Base-by-base conservation (phyloP, 2,888 invertebrate genomes). In the Synanthedon formicaeformis region DNA sequence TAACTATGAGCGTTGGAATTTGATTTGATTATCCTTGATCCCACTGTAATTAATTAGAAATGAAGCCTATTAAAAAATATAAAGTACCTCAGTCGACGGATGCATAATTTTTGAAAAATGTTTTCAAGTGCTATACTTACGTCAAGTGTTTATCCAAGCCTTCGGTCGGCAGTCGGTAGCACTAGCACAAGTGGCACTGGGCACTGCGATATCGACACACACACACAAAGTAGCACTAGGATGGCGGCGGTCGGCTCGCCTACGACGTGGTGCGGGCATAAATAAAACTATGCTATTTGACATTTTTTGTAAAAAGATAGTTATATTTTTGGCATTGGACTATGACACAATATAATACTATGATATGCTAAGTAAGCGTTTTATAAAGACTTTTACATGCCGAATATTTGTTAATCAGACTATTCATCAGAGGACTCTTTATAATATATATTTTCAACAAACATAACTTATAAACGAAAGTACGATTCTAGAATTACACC, bases 341-440 rank as follows among this genome's bases (percentile, higher is more conserved):
- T 87, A 87, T 87, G 87, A 87, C 87, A 86, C 87, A 86, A 87
- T 87, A 87, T 86, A 86, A 87, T 87, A 87, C 87, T 86, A 87
- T 87, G 87, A 87, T 87, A 87, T 87, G 87, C 87, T 87, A 87
- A 85, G 84, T 87, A 87, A 87, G 87, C 87, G 87, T 85, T 87
- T 87, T 85, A 86, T 86, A 85, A 86, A 87, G 86, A 87, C 86
- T 85, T 86, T 86, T 83, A 86, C 86, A 86, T 86, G 86, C 86
- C 86, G 84, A 85, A 86, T 85, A 86, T 83, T 86, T 74, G 81
- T 82, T 86, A 85, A 84, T 87, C 87, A 87, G 86, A 86, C 86
- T 86, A 86, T 87, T 85, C 84, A 78, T 85, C 78, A 86, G 84
- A 86, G 86, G 86, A 86, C 86, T 86, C 82, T 83, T 84, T 71